Conservation (phyloP, 2,113 vertebrate species). For the Lagopus muta region DNA sequence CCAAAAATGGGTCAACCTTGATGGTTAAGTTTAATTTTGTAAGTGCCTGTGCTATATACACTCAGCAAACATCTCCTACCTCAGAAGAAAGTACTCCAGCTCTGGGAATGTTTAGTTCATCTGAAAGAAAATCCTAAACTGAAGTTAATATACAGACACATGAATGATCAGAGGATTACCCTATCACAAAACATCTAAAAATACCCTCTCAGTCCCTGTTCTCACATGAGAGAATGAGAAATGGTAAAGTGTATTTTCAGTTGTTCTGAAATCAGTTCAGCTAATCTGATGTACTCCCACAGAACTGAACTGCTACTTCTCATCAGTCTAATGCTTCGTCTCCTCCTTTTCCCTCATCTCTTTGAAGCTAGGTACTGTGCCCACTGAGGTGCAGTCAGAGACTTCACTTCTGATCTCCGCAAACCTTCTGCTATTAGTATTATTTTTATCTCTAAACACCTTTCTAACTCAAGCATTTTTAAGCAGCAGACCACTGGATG, state of each 20-base stretch:
- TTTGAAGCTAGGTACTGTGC: not conserved
- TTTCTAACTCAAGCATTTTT: not conserved
- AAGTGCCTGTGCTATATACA: not conserved
- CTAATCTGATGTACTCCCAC: not conserved
- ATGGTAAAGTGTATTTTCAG: not conserved
- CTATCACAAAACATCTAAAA: not conserved
- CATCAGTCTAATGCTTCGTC: not conserved
- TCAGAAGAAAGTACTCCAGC: not conserved
- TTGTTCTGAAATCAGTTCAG: constrained; percentile 26
- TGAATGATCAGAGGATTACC: not conserved
- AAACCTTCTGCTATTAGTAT: not conserved
- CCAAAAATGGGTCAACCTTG: not conserved
- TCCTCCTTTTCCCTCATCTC: not conserved
- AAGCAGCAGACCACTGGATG: not conserved
- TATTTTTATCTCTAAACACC: constrained; percentile 5
- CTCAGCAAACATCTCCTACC: not conserved
- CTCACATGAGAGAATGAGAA: not conserved
- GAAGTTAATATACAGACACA: not conserved
- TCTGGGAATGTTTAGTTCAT: not conserved
- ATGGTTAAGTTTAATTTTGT: not conserved
- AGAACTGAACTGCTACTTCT: not conserved
- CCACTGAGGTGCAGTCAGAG: not conserved
- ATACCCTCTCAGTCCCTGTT: not conserved
- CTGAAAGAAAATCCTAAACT: not conserved
- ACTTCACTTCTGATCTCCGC: not conserved